Base-by-base conservation (phyloP, 2,888 invertebrate species). In the Erynnis tages region DNA sequence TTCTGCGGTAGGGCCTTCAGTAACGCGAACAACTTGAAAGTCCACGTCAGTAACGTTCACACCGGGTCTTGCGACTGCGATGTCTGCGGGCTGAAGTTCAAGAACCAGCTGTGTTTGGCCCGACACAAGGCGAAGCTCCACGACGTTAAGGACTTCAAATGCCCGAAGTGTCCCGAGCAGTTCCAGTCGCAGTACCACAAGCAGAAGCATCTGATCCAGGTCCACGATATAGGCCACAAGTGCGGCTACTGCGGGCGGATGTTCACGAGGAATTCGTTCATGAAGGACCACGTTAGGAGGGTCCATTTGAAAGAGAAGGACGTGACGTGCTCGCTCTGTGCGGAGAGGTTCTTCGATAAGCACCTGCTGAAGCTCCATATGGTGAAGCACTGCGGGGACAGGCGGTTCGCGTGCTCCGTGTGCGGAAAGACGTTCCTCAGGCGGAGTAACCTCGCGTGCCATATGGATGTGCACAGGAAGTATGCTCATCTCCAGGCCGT, bases 1-100 rank as follows among this genome's bases (percentile, higher is more conserved):
- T 83, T 78, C 44, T 89, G 88, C 55, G 88, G 88, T 0, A 71
- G 80, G 0, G 75, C 76, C 23, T 89, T 85, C 23, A 73, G 79
- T 1, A 80, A 69, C 4, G 76, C 73, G 0, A 66, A 76, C 0
- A 86, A 85, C 62, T 61, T 89, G 0, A 79, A 79, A 17, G 77
- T 82, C 0, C 88, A 89, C 29, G 74, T 87, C 16, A 72, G 73
- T 0, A 77, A 86, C 44, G 67, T 78, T 0, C 89, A 89, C 44
- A 79, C 74, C 0, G 85, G 82, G 0, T 63, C 74, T 0, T 79
- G 77, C 27, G 78, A 82, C 55, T 89, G 88, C 14, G 70, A 72
- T 0, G 62, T 81, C 0, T 89, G 88, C 48, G 78, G 77, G 0
- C 61, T 69, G 0, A 80, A 82, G 48, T 86, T 75, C 29, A 85